Evolutionary conservation across 2,797 vertebrate genomes (phyloP), one percentile per base, ranked within the genome.

Genomic region (Mus caroli): DNA sequence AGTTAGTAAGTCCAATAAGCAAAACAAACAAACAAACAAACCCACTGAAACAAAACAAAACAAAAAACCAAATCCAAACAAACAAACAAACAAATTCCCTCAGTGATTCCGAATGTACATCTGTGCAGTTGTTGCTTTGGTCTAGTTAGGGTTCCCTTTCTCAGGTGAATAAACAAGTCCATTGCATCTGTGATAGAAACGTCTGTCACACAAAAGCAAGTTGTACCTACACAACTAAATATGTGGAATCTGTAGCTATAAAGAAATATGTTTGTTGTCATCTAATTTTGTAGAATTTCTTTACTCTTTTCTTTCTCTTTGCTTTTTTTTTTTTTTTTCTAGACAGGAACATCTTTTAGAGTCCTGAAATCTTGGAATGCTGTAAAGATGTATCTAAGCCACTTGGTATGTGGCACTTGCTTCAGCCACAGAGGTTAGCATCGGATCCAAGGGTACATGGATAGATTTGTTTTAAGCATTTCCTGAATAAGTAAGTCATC

Each of bases 221-320:
- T 5, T 88, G 7, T 37, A 56, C 8, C 1, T 90, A 40, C 6
- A 92, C 46, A 91, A 14, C 26, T 77, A 92, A 69, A 86, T 95
- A 89, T 46, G 92, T 92, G 4, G 7, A 95, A 76, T 40, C 75
- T 43, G 26, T 91, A 31, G 46, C 19, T 71, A 28, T 75, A 96
- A 93, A 62, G 43, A 79, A 94, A 85, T 62, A 4, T 91, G 84
- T 88, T 73, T 88, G 80, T 52, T 82, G 76, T 77, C 17, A 84
- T 88, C 19, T 95, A 54, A 56, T 94, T 91, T 64, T 80, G 71
- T 58, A 78, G 7, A 77, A 46, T 85, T n/a, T 94, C 28, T 90
- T 91, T 77, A 94, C 76, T 64, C 10, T 76, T 73, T 46, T 90
- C 88, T 89, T 94, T 84, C 58, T 11, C 6, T 46, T 28, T 15